Percentiles rank a stretch among this genome's conserved stretches.
phyloP scores from a whole-genome alignment of 2,797 vertebrate species.

The Iguana delicatissima region DNA sequence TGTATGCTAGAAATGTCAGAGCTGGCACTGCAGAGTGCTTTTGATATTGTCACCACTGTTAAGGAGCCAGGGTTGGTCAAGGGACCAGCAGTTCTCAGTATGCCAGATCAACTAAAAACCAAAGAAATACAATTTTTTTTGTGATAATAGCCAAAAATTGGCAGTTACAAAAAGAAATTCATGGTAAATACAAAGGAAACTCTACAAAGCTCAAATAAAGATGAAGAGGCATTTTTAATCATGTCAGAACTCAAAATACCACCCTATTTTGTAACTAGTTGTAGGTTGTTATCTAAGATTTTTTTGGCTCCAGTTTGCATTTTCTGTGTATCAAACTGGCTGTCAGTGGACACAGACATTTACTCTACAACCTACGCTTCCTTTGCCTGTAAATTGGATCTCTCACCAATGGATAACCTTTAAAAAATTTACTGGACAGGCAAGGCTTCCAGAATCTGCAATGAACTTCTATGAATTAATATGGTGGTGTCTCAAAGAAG shows the following conservation, averaged over 20 bases:
- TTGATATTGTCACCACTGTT: too few species aligned
- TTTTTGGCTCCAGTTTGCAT: background rate
- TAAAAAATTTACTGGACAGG: background rate
- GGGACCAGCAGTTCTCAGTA: too few species aligned
- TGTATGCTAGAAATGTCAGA: too few species aligned
- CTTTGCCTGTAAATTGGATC: background rate
- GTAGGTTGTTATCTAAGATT: background rate
- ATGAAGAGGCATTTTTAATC: background rate
- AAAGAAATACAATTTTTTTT: too few species aligned
- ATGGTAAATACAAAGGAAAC: too few species aligned
- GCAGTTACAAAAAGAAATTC: too few species aligned
- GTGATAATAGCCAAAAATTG: background rate
- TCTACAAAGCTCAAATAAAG: background rate
- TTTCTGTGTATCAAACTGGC: background rate
- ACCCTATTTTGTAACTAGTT: background rate
- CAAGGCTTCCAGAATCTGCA: background rate
- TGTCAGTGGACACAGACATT: background rate
- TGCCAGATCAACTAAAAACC: too few species aligned
- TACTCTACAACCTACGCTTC: background rate
- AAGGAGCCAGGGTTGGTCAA: too few species aligned
- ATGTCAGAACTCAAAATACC: background rate
- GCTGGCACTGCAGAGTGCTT: too few species aligned
- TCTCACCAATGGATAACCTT: background rate
- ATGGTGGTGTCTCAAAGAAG: background rate
- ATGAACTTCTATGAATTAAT: background rate